Conservation (phyloP, 2,797 vertebrate genomes). For the Oryzias dopingdopingensis region DNA sequence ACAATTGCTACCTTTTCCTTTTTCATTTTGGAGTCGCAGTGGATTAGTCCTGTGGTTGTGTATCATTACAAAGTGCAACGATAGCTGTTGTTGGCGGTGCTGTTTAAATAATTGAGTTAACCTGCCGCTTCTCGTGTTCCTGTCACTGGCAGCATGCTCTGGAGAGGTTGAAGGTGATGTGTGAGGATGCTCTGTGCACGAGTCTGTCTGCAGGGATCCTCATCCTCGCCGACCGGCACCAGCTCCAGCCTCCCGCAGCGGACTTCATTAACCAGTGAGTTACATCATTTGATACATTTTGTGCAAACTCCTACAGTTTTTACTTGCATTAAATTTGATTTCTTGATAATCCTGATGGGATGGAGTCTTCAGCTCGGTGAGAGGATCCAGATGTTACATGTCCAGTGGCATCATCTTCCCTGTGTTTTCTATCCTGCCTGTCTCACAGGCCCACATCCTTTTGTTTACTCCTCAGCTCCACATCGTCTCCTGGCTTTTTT, state of each 20-base stretch:
- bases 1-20: conserved; percentile 26
- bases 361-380: too few relatives aligned
- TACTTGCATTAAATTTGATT: too few relatives aligned
- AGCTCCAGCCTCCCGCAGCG: conserved; percentile 89
- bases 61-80: conserved; percentile 42
- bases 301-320: too few relatives aligned
- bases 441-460: conserved; percentile 24
- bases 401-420: conserved; percentile 21
- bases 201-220: conserved; percentile 88
- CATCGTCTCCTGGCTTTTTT: conserved; percentile 21
- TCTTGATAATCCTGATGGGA: too few relatives aligned
- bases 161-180: conserved; percentile 85
- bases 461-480: conserved; percentile 38
- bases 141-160: conserved; percentile 75
- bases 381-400: too few relatives aligned
- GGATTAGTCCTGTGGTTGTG: conserved; percentile 42
- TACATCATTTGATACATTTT: background rate
- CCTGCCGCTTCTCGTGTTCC: conserved; percentile 30
- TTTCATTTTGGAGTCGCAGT: conserved; percentile 3
- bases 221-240: conserved; percentile 91
- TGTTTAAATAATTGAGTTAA: conserved; percentile 53
- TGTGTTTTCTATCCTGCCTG: conserved; percentile 21
- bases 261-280: conserved; percentile 96
- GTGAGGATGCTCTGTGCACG: conserved; percentile 89
- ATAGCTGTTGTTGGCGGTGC: conserved; percentile 43